Evolutionary conservation across 2,113 vertebrate species (phyloP).

Genomic region (Macaca nemestrina): DNA sequence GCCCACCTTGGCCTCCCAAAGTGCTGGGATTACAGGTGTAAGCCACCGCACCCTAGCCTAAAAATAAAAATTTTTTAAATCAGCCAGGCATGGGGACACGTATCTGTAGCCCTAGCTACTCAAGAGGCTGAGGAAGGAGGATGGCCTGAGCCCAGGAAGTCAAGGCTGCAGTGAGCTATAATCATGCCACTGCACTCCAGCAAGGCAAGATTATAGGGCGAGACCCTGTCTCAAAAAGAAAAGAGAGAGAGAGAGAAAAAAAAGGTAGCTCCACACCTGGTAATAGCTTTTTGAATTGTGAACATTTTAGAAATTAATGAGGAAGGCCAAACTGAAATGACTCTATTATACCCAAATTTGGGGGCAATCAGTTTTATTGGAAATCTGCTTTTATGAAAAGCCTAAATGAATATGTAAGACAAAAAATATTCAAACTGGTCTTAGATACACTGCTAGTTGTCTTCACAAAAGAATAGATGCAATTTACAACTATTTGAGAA

Average conservation of each 20-base stretch:
- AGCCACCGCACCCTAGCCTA: too few relatives aligned
- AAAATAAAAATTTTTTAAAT: too few relatives aligned
- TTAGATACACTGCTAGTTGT: neutral
- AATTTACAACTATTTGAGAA: constrained; percentile 32
- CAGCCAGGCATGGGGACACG: too few relatives aligned
- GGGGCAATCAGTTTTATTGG: neutral
- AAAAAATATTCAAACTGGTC: neutral
- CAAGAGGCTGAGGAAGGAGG: too few relatives aligned
- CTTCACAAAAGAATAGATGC: neutral
- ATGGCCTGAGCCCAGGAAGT: too few relatives aligned
- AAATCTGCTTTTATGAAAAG: constrained; percentile 31
- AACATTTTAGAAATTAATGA: constrained; percentile 25
- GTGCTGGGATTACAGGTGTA: too few relatives aligned
- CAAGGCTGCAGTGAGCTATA: too few relatives aligned
- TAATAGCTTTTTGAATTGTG: neutral
- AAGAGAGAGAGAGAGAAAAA: neutral
- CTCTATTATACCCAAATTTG: neutral
- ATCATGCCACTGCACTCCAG: too few relatives aligned
- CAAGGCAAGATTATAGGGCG: too few relatives aligned
- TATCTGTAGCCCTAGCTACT: too few relatives aligned
- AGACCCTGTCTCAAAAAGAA: too few relatives aligned
- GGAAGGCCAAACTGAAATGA: constrained; percentile 19
- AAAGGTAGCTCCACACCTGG: neutral
- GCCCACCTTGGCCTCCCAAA: too few relatives aligned
- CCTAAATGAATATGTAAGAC: neutral